These are phyloP conservation scores for Sarcophaga caerulescens DNA, from an alignment of 2,888 invertebrate genomes.

Conservation along the genomic window DNA sequence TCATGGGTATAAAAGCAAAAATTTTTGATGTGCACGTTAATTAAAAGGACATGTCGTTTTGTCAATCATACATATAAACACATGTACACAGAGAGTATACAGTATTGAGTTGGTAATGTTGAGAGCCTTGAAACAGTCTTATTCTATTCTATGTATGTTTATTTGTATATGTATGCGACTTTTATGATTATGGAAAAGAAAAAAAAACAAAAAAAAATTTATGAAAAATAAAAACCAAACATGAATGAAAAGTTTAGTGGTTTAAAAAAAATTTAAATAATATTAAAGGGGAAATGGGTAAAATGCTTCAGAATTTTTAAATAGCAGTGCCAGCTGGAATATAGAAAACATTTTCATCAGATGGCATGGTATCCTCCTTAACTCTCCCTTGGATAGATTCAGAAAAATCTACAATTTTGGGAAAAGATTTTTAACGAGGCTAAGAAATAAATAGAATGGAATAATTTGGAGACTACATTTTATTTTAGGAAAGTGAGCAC, in stretches of 20 bases:
- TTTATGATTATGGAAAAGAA: slow-evolving; percentile 4
- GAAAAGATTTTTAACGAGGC: too few species aligned
- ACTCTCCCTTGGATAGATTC: too few species aligned
- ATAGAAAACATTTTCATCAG: too few species aligned
- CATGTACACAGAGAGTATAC: not conserved
- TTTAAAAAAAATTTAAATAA: slow-evolving; percentile 20
- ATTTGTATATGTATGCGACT: not conserved
- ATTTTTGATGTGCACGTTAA: slow-evolving; percentile 63
- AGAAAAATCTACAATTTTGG: too few species aligned
- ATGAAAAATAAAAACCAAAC: slow-evolving; percentile 2
- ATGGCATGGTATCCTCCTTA: too few species aligned
- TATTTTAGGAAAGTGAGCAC: too few species aligned
- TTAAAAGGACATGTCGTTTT: slow-evolving; percentile 67
- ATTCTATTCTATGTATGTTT: not conserved
- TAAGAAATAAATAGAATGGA: too few species aligned
- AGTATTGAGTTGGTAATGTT: not conserved
- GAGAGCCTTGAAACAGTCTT: slow-evolving; percentile 5
- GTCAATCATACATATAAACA: slow-evolving; percentile 23
- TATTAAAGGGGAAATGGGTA: not conserved
- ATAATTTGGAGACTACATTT: too few species aligned
- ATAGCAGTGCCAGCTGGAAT: slow-evolving; percentile 41
- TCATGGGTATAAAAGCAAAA: slow-evolving; percentile 43
- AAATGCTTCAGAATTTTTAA: slow-evolving; percentile 19
- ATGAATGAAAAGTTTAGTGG: slow-evolving; percentile 39
- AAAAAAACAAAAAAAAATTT: not conserved